Percentiles rank a stretch among this genome's conserved stretches.
Evolutionary conservation across 2,888 invertebrate species (phyloP).

Genomic region (Drosophila seclusa): DNA sequence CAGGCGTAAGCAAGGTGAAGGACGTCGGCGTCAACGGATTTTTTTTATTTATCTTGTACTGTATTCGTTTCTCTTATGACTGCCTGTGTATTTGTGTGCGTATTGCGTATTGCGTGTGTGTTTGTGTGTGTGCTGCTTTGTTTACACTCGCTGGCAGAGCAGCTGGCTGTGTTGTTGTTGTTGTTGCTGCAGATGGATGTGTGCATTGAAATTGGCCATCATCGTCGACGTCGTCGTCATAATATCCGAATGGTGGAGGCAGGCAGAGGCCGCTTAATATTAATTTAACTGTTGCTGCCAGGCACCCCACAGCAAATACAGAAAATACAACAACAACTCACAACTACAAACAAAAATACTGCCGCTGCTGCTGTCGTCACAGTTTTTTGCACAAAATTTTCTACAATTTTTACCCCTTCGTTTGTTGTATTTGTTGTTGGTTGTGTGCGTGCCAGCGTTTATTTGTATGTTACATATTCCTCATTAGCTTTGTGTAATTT

Average conservation of each 20-base stretch:
- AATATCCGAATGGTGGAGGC: constrained; percentile 43
- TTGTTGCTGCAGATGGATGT: constrained; percentile 19
- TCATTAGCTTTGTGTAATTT: constrained; percentile 60
- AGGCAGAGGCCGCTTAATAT: constrained; percentile 58
- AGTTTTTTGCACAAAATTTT: constrained; percentile 77
- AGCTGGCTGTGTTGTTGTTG: constrained; percentile 59
- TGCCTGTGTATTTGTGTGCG: constrained; percentile 16
- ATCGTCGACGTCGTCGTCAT: constrained; percentile 30
- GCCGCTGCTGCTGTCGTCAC: constrained; percentile 66
- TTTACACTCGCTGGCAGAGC: constrained; percentile 72
- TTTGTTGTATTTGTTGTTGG: constrained; percentile 21
- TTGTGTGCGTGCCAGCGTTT: constrained; percentile 52
- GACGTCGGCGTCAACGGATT: constrained; percentile 56
- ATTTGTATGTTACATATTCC: constrained; percentile 60
- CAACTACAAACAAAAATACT: constrained; percentile 29
- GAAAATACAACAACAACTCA: constrained; percentile 30
- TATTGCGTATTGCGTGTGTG: constrained; percentile 6
- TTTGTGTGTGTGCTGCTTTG: constrained; percentile 54
- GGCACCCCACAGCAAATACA: constrained; percentile 34
- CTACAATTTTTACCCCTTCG: constrained; percentile 44
- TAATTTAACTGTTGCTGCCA: constrained; percentile 63
- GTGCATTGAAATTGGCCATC: constrained; percentile 63
- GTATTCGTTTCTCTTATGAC: not conserved
- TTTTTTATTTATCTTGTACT: constrained; percentile 16
- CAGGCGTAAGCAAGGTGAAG: constrained; percentile 71